Conservation (phyloP, 2,888 invertebrate species). For the Cetonia aurata region DNA sequence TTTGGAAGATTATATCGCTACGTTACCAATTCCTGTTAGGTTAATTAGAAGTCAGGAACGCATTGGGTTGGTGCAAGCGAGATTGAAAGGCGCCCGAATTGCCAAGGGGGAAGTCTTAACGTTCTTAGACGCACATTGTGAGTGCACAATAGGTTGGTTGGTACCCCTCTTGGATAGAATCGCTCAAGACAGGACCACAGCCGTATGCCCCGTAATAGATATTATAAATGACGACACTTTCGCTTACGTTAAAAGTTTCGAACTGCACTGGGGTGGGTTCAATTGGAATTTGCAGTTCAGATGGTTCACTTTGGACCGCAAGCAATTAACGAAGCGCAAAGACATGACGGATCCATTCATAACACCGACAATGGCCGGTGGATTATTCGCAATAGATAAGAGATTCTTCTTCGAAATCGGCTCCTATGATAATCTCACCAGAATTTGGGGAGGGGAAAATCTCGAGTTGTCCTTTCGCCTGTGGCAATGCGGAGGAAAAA, state of each 20-base stretch:
- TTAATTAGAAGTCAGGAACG: conserved; percentile 77
- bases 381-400: conserved; percentile 89
- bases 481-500: conserved; percentile 96
- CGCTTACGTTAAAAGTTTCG: conserved; percentile 94
- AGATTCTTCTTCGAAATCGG: conserved; percentile 90
- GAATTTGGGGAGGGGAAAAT: conserved; percentile 99
- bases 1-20: conserved; percentile 77
- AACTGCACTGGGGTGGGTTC: conserved; percentile 98
- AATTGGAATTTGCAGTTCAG: conserved; percentile 96
- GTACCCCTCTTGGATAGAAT: conserved; percentile 94
- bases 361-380: conserved; percentile 95
- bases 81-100: conserved; percentile 90
- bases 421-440: conserved; percentile 78
- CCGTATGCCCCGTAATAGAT: conserved; percentile 98
- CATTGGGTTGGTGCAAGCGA: conserved; percentile 85
- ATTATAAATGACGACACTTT: conserved; percentile 97
- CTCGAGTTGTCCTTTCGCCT: conserved; percentile 96
- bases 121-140: conserved; percentile 98
- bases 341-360: conserved; percentile 78
- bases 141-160: conserved; percentile 98
- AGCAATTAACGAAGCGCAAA: conserved; percentile 73
- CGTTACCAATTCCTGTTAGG: conserved; percentile 73
- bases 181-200: conserved; percentile 90
- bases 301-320: conserved; percentile 82
- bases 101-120: conserved; percentile 94